Conservation (phyloP, 2,797 vertebrate species). For the Chloroceryle amazona region DNA sequence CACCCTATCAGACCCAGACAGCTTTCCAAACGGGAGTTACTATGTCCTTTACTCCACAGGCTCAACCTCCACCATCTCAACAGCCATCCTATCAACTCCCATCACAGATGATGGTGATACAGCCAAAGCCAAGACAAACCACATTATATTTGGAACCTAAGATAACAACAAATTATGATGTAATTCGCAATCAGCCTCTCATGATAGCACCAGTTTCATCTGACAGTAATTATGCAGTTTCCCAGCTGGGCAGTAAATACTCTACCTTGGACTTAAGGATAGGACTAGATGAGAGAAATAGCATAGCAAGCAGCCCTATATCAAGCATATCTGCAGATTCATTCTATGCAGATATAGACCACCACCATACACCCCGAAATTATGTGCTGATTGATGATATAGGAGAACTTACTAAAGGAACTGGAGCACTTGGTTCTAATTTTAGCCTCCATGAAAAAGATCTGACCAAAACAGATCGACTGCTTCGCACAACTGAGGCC, state of each 20-base stretch:
- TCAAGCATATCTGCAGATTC: slow-evolving; percentile 98
- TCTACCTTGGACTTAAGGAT: slow-evolving; percentile 93
- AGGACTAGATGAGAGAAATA: slow-evolving; percentile 93
- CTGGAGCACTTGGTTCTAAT: slow-evolving; percentile 87
- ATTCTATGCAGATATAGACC: slow-evolving; percentile 96
- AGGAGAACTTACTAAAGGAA: slow-evolving; percentile 94
- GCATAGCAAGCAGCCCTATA: slow-evolving; percentile 96
- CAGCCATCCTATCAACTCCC: slow-evolving; percentile 91
- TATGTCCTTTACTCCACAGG: slow-evolving; percentile 89
- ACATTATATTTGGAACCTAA: slow-evolving; percentile 94
- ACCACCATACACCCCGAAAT: slow-evolving; percentile 91
- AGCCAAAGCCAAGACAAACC: slow-evolving; percentile 91
- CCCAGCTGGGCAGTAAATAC: slow-evolving; percentile 93
- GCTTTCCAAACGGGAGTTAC: slow-evolving; percentile 94
- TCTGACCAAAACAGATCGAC: slow-evolving; percentile 92
- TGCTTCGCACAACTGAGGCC: slow-evolving; percentile 91
- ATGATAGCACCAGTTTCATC: slow-evolving; percentile 95
- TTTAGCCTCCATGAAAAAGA: slow-evolving; percentile 96
- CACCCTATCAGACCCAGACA: slow-evolving; percentile 96
- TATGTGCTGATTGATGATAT: slow-evolving; percentile 98
- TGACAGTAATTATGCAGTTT: slow-evolving; percentile 90
- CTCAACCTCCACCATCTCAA: slow-evolving; percentile 89
- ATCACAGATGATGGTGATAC: slow-evolving; percentile 92
- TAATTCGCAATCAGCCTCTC: slow-evolving; percentile 94
- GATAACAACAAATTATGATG: slow-evolving; percentile 95